Evolutionary conservation across 37 sponge, comb jelly and placozoan species (phyloP).

Genomic region (Halisarca cf. caerulea): DNA sequence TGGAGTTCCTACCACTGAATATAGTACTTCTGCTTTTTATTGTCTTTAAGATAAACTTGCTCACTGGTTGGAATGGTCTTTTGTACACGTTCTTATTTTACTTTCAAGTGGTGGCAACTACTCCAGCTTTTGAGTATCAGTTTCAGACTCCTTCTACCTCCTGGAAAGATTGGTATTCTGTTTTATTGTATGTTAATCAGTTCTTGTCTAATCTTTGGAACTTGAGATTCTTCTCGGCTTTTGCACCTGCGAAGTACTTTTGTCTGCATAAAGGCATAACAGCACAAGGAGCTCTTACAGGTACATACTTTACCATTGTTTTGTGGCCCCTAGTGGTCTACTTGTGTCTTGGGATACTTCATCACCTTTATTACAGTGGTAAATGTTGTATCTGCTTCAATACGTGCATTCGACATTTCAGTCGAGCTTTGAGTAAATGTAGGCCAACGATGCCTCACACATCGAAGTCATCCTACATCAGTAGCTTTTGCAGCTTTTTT

Average conservation of each 20-base stretch:
- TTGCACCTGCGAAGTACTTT: background rate
- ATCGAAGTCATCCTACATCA: too few species aligned
- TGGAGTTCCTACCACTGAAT: slow-evolving; percentile 10
- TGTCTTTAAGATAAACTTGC: background rate
- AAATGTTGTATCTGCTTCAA: background rate
- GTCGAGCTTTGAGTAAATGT: background rate
- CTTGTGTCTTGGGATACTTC: background rate
- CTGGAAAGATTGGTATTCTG: background rate
- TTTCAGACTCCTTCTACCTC: too few species aligned
- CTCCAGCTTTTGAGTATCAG: background rate
- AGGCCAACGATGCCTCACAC: background rate
- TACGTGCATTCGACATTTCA: background rate
- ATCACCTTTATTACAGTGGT: background rate
- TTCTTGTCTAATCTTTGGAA: background rate
- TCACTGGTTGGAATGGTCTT: background rate
- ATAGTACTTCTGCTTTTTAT: background rate
- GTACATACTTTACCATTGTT: background rate
- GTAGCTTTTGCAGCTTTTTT: slow-evolving; percentile 3
- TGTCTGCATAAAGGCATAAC: background rate
- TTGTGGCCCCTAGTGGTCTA: slow-evolving; percentile 8
- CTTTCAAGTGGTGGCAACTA: slow-evolving; percentile 1
- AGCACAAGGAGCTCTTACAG: background rate
- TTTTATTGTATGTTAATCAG: background rate
- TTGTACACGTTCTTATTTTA: slow-evolving; percentile 11
- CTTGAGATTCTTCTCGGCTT: background rate